Base-by-base conservation (phyloP, 2,888 invertebrate species). In the Orthonevra nobilis region DNA sequence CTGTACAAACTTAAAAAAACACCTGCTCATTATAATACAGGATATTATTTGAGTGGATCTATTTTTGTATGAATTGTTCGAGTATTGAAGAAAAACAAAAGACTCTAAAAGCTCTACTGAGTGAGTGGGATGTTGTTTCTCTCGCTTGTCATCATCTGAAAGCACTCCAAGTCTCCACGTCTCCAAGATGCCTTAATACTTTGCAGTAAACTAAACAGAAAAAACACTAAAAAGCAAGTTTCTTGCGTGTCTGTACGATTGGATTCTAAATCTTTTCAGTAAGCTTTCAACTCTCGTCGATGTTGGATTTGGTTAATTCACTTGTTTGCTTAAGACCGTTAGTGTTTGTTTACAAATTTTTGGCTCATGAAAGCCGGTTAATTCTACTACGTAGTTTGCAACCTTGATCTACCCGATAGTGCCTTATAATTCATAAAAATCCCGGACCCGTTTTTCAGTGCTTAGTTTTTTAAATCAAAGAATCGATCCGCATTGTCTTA, bases 251-350 rank as follows among this genome's bases (percentile, higher is more conserved):
- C 42, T 26, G 14, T 26, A 23, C 64, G 34, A 36, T 66, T 19
- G 15, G 19, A 44, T 46, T 56, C 46, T n/a, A 14, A 38, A 46
- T 14, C 44, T 19, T 46, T 23, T 68, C 44, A 68, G 68, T 68
- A 15, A 38, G 28, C 68, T 58, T 58, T 58, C 48, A 30, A 48
- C 68, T 66, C 34, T 58, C 36, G 14, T 34, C 60, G 36, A 30
- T 17, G 19, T 38, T 19, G 44, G 40, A 28, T 20, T 23, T 20
- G 4, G 28, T 6, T 12, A 23, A 3, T 4, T 44, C 1, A 15
- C 15, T n/a, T n/a, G 10, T 44, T 17, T n/a, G 0, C 20, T 10
- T 9, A 48, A 23, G 10, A 6, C 7, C 1, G 2, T 15, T 26
- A 6, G 5, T 23, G 5, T 23, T 5, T 23, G 23, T 23, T 3